phyloP scores from a whole-genome alignment of 2,888 invertebrate genomes.

The Tridacna gigas region DNA sequence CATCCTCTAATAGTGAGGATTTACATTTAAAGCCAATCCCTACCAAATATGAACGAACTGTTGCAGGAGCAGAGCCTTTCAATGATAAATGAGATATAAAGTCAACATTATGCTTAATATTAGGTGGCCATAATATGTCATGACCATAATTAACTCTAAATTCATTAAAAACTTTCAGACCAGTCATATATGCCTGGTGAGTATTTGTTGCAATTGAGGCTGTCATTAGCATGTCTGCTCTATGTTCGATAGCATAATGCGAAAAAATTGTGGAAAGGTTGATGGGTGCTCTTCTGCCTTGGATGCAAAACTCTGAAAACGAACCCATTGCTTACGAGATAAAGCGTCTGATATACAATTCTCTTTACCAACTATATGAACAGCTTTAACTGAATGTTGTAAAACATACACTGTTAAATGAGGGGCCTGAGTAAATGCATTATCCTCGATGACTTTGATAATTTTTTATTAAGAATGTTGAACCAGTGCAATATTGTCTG shows the following conservation, averaged over 20 bases:
- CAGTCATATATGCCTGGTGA: slow-evolving; percentile 26
- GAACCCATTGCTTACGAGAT: slow-evolving; percentile 32
- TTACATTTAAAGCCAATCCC: slow-evolving; percentile 46
- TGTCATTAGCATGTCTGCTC: slow-evolving; percentile 25
- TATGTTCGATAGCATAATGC: slow-evolving; percentile 25
- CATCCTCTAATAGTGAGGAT: slow-evolving; percentile 5
- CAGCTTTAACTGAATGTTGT: slow-evolving; percentile 35
- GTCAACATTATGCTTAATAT: slow-evolving; percentile 21
- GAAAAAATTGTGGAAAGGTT: slow-evolving; percentile 11
- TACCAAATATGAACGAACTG: slow-evolving; percentile 30
- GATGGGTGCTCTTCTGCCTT: slow-evolving; percentile 29
- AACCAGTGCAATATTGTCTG: slow-evolving; percentile 39
- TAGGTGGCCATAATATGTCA: slow-evolving; percentile 30
- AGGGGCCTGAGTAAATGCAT: slow-evolving; percentile 40
- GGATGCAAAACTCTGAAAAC: slow-evolving; percentile 30
- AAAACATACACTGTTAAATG: slow-evolving; percentile 26
- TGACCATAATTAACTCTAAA: slow-evolving; percentile 13
- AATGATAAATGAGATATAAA: slow-evolving; percentile 43
- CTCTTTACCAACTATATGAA: slow-evolving; percentile 29
- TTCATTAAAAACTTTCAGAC: slow-evolving; percentile 12
- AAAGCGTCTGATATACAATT: slow-evolving; percentile 22
- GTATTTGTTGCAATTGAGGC: slow-evolving; percentile 28
- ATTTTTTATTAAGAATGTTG: slow-evolving; percentile 47
- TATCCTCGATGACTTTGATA: slow-evolving; percentile 36
- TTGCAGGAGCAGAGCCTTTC: slow-evolving; percentile 37